Evolutionary conservation across 2,888 invertebrate species (phyloP), one percentile per base, ranked within the genome.

Genomic region (Leptopterna dolabrata): DNA sequence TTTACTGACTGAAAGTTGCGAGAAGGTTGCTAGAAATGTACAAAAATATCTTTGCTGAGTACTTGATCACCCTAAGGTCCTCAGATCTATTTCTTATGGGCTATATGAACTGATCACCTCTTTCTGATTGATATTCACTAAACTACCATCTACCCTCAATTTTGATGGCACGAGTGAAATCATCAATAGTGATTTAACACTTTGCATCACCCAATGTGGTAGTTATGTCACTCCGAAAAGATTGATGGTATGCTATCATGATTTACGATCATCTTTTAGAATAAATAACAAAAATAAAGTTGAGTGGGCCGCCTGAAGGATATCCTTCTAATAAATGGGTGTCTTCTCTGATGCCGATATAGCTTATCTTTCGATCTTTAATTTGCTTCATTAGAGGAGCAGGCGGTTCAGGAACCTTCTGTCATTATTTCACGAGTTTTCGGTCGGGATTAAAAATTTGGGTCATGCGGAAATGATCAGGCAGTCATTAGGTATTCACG

Each of bases 301-400:
- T 47, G 4, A 24, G 7, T 24, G 24, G 24, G 24, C 63, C 24
- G 3, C 19, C 4, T 63, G 24, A 63, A 63, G 41, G 41, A 73
- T 73, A 73, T 36, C 73, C 9, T 73, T 73, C 36, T 73, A 73
- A 73, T 73, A 73, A 73, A 73, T 73, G 73, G 73, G 73, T 71
- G 71, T 73, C 41, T 73, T 19, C 41, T 30, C 36, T 30, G 14
- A 73, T 19, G 73, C 36, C 41, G n/a, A 36, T 36, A 73, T n/a
- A 4, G 9, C 27, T 78, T 78, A 78, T 78, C 78, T 73, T 78
- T 19, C 24, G 47, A 78, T 78, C 78, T 78, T 78, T 78, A 41
- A 78, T 78, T 78, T 78, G 78, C 27, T 78, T 78, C 78, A 78
- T 78, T 78, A 78, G 78, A 19, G 43, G 73, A 13, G n/a, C 76